These are phyloP conservation scores for Heliconius hewitsoni DNA, from an alignment of 1,140 invertebrate species.

Conservation along the genomic window DNA sequence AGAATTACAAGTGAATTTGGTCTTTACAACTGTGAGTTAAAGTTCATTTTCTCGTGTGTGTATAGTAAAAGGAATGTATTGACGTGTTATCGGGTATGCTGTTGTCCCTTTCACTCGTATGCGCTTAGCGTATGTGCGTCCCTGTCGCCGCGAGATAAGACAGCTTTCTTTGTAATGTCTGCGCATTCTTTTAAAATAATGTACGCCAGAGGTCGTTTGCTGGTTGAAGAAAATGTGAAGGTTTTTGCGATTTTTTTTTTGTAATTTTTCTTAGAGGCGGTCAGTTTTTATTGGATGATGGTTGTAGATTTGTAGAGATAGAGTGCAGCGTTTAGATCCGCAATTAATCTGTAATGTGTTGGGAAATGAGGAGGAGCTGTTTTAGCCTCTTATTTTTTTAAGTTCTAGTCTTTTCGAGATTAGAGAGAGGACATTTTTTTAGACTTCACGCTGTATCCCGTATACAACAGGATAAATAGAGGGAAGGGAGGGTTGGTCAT, in stretches of 20 bases:
- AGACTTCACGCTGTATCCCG: no score
- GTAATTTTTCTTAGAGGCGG: neutral
- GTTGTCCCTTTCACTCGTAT: conserved; percentile 64
- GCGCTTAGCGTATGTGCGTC: conserved; percentile 62
- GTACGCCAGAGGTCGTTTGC: conserved; percentile 41
- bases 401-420: no score
- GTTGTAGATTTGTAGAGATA: no score
- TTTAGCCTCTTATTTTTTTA: no score
- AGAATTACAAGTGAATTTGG: conserved; percentile 40
- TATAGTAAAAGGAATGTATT: conserved; percentile 69
- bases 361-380: no score
- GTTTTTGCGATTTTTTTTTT: neutral
- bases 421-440: no score
- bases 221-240: conserved; percentile 10
- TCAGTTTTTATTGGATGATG: no score
- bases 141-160: conserved; percentile 72
- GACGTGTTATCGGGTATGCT: conserved; percentile 77
- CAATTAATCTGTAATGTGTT: no score
- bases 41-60: conserved; percentile 49
- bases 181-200: conserved; percentile 71
- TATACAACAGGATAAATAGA: no score
- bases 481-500: no score
- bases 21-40: conserved; percentile 39
- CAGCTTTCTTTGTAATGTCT: conserved; percentile 68
- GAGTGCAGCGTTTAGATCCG: no score